Percentiles rank a stretch among this genome's conserved stretches.
phyloP scores from a whole-genome alignment of 2,888 invertebrate genomes.

The Holacanthella duospinosa region DNA sequence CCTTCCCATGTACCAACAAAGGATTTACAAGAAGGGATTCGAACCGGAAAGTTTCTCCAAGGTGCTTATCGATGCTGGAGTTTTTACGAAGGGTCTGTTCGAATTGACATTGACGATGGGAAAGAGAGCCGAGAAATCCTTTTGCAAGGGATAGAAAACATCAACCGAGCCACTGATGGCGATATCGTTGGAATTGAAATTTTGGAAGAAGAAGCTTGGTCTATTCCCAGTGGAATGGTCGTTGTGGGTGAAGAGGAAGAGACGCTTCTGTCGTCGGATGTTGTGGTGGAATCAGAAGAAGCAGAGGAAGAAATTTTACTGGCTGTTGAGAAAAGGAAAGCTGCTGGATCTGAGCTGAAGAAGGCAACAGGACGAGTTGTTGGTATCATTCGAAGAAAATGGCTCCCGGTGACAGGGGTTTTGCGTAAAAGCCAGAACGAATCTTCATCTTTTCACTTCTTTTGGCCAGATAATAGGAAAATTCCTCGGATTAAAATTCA shows the following conservation, averaged over 20 bases:
- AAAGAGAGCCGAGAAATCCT: slow-evolving; percentile 45
- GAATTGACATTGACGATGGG: slow-evolving; percentile 22
- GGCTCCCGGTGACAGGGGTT: slow-evolving; percentile 97
- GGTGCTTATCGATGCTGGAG: slow-evolving; percentile 33
- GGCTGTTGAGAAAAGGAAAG: slow-evolving; percentile 29
- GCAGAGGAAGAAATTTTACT: slow-evolving; percentile 42
- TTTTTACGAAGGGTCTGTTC: slow-evolving; percentile 34
- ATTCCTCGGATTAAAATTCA: slow-evolving; percentile 93
- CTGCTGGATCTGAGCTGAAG: slow-evolving; percentile 38
- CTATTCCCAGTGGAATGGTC: slow-evolving; percentile 63
- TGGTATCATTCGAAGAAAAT: slow-evolving; percentile 90
- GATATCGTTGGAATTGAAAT: slow-evolving; percentile 86
- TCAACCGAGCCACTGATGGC: slow-evolving; percentile 90
- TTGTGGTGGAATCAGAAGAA: slow-evolving; percentile 67
- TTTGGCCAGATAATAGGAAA: slow-evolving; percentile 85
- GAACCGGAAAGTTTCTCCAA: slow-evolving; percentile 29
- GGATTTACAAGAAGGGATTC: slow-evolving; percentile 29
- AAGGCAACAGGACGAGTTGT: slow-evolving; percentile 68
- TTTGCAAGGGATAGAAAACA: slow-evolving; percentile 69
- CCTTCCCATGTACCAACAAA: slow-evolving; percentile 28
- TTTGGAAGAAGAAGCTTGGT: slow-evolving; percentile 80
- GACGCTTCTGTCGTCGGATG: slow-evolving; percentile 28
- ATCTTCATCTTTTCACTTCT: slow-evolving; percentile 62
- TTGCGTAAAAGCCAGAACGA: slow-evolving; percentile 64
- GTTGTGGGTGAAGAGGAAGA: slow-evolving; percentile 42